Conservation (phyloP, 2,888 invertebrate species). For the Oasisia sp. region DNA sequence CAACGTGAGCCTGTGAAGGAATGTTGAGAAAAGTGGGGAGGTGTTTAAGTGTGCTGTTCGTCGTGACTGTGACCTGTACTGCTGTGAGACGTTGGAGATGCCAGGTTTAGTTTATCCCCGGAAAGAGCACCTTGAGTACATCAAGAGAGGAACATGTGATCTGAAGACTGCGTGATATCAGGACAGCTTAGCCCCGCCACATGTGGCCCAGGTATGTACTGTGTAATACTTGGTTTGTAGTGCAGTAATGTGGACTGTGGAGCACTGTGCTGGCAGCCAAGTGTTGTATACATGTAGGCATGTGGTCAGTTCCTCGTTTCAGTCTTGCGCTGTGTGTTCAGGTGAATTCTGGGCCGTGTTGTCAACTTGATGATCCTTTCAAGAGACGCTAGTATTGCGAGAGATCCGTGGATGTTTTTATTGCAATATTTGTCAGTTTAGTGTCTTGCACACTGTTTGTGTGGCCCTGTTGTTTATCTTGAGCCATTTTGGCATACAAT, state of each 20-base stretch:
- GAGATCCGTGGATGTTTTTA: neutral
- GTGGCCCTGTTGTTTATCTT: neutral
- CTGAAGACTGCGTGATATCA: neutral
- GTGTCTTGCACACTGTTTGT: neutral
- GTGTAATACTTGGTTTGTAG: constrained; percentile 7
- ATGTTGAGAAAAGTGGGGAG: neutral
- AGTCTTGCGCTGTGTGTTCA: neutral
- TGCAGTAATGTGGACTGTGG: neutral
- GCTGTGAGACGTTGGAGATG: neutral
- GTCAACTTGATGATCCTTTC: neutral
- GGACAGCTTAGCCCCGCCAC: neutral
- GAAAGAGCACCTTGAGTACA: neutral
- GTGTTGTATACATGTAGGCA: neutral
- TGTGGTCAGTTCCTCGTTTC: neutral
- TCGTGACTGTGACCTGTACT: neutral
- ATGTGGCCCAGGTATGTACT: constrained; percentile 5
- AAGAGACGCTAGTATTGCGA: neutral
- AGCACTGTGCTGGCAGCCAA: neutral
- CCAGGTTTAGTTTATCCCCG: constrained; percentile 1
- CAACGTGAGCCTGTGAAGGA: neutral
- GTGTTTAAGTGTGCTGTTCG: neutral
- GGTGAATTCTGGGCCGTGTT: neutral
- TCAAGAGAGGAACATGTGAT: neutral
- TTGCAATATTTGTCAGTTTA: neutral
- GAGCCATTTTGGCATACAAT: neutral